Conservation (phyloP, 2,888 invertebrate species). For the Odontothrips loti region DNA sequence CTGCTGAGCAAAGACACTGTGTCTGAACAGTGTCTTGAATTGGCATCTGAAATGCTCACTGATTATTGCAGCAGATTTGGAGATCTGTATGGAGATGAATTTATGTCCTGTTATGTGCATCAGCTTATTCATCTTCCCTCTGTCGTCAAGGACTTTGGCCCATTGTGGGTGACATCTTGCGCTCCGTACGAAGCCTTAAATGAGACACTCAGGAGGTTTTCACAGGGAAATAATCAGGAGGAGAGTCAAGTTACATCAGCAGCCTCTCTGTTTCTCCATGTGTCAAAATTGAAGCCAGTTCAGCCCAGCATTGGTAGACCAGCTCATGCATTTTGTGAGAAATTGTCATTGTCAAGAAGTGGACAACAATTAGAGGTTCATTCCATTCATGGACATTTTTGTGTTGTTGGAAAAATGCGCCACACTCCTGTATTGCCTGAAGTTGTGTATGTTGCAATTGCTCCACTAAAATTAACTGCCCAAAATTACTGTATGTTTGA, state of each 20-base stretch:
- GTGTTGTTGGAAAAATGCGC: neutral
- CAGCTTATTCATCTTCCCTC: neutral
- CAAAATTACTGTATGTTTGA: neutral
- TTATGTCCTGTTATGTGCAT: neutral
- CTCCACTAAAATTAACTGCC: neutral
- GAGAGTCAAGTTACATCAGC: neutral
- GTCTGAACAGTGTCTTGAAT: neutral
- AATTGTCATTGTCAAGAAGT: neutral
- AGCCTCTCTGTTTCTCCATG: neutral
- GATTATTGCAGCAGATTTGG: constrained; percentile 1
- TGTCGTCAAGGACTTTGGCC: neutral
- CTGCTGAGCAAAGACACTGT: neutral
- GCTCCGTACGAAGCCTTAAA: neutral
- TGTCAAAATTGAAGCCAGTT: constrained; percentile 1
- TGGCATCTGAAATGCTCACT: neutral
- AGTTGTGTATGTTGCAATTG: neutral
- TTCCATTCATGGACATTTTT: neutral
- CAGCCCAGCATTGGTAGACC: neutral
- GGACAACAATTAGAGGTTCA: neutral
- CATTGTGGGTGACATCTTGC: neutral
- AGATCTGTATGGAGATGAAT: neutral
- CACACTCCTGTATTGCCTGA: neutral
- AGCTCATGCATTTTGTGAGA: neutral
- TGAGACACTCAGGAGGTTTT: neutral
- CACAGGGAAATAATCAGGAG: neutral